These are phyloP conservation scores for Laticauda laticaudata DNA, from an alignment of 2,113 vertebrate species.

Conservation along the genomic window DNA sequence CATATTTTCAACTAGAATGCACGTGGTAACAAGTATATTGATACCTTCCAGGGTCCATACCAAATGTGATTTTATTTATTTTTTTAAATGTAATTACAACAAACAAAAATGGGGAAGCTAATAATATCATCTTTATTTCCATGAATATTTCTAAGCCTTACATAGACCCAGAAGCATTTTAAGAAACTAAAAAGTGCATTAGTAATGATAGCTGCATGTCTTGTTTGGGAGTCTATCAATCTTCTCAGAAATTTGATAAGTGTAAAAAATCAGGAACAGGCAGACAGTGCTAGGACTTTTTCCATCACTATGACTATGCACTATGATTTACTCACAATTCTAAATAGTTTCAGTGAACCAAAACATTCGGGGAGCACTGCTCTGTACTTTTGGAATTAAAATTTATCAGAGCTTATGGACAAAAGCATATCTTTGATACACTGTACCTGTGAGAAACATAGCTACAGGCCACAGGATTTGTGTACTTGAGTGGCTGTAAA, in stretches of 20 bases:
- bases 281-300: background rate
- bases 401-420: background rate
- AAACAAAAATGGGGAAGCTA: background rate
- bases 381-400: background rate
- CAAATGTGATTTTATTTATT: background rate
- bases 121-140: background rate
- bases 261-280: background rate
- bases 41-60: background rate
- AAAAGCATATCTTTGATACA: background rate
- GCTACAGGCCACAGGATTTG: background rate
- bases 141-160: background rate
- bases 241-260: background rate
- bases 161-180: background rate
- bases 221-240: background rate
- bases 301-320: background rate
- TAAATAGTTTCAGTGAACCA: background rate
- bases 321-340: background rate
- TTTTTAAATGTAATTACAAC: background rate
- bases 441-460: background rate
- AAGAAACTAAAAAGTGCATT: background rate
- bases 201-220: background rate
- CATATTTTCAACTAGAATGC: background rate
- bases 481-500: background rate
- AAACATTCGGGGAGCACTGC: background rate
- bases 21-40: background rate